Percentiles rank a stretch among this genome's conserved stretches.
Conservation (phyloP, 2,797 vertebrate genomes). For the Lepus oiostolus region DNA sequence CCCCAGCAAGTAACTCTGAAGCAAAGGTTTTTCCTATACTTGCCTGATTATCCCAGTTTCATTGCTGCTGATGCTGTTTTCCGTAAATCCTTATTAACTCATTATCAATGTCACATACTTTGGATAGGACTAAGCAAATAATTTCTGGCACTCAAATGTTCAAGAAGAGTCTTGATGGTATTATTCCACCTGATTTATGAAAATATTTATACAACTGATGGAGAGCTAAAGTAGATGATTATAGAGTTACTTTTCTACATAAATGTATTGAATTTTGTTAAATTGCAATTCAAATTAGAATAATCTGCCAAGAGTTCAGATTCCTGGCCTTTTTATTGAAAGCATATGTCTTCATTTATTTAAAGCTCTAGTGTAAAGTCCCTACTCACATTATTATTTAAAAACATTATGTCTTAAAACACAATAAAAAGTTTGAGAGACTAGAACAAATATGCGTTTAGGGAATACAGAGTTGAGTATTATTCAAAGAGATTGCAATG, state of each 20-base stretch:
- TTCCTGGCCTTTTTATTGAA: not conserved
- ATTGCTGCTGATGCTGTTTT: slow-evolving; percentile 9
- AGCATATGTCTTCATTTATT: not conserved
- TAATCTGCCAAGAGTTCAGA: not conserved
- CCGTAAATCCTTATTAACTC: not conserved
- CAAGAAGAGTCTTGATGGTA: not conserved
- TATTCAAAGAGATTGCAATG: not conserved
- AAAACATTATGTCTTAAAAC: not conserved
- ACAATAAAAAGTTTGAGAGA: not conserved
- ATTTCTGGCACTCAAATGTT: not conserved
- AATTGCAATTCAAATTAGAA: not conserved
- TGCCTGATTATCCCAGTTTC: slow-evolving; percentile 42
- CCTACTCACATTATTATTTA: not conserved
- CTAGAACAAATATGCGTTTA: not conserved
- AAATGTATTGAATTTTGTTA: not conserved
- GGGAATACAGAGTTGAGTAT: not conserved
- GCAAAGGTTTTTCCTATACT: not conserved
- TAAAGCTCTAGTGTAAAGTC: not conserved
- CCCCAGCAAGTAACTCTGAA: not conserved
- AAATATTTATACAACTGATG: not conserved
- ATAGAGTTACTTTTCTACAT: not conserved
- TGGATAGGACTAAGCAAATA: not conserved
- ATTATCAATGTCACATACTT: not conserved
- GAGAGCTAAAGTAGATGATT: not conserved
- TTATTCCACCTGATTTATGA: not conserved